Evolutionary conservation across 2,888 invertebrate species (phyloP), one percentile per base, ranked within the genome.

Genomic region (Aleiodes testaceus): DNA sequence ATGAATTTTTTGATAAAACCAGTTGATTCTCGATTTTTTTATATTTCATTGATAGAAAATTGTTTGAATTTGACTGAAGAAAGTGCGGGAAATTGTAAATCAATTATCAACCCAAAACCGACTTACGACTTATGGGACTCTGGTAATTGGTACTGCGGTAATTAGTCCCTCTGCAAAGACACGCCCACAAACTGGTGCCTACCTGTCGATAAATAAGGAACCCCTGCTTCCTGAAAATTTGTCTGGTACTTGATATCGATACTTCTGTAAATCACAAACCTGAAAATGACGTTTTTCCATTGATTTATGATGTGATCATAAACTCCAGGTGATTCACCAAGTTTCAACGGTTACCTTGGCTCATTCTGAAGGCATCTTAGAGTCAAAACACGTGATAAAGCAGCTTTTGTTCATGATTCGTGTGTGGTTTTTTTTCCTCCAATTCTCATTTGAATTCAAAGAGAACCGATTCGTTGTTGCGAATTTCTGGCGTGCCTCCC

Each of bases 151-250:
- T 18, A 67, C 36, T 16, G 69, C 18, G 70, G 59, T 72, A 74
- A 74, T 74, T 69, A 72, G 72, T 70, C 44, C 53, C 44, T 20
- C 12, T 9, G 20, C 36, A n/a, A n/a, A 4, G n/a, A 12, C 65
- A 55, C 66, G 26, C 66, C 67, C 59, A 26, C 42, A 14, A 7
- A 7, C 52, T 55, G 44, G 14, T 45, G 45, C 36, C 22, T 74
- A 74, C 70, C 74, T 69, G 72, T 61, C 63, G 65, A 53, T 66
- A 59, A 61, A 42, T 36, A 55, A 70, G 50, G 14, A 30, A 18
- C 7, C 53, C 55, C 53, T 20, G 26, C 59, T 59, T 59, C 59
- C 59, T 59, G n/a, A n/a, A n/a, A n/a, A n/a, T n/a, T n/a, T 16
- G 30, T 55, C 30, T 30, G 55, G 22, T 55, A 55, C 18, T 59